phyloP scores from a whole-genome alignment of 1,140 invertebrate species.

The Drosophila lacertosa region DNA sequence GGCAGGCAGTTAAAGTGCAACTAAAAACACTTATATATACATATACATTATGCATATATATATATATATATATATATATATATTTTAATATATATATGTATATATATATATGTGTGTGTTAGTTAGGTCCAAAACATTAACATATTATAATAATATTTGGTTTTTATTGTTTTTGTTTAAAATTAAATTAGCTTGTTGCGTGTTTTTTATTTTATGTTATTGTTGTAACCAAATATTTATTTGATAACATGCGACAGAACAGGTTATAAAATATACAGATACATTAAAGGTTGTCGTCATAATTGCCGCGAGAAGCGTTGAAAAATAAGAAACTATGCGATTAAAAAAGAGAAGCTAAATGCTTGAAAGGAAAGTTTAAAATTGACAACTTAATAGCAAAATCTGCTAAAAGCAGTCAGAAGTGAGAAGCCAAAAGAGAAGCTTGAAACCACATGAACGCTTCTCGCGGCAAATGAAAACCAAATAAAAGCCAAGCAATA shows the following conservation, averaged over 20 bases:
- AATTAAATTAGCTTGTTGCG: slow-evolving; percentile 37
- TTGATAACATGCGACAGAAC: slow-evolving; percentile 22
- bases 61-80: slow-evolving; percentile 31
- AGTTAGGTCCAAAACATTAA: slow-evolving; percentile 50
- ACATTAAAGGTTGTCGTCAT: background rate
- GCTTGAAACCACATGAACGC: background rate
- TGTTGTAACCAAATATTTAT: slow-evolving; percentile 35
- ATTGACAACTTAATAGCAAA: too few species aligned
- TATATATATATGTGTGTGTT: slow-evolving; percentile 31
- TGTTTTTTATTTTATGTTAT: slow-evolving; percentile 31
- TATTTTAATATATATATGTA: slow-evolving; percentile 38
- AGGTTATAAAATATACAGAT: slow-evolving; percentile 26
- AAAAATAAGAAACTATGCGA: background rate
- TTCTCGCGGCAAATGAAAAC: slow-evolving; percentile 3
- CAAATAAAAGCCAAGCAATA: slow-evolving; percentile 43
- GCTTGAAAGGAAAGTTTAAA: too few species aligned
- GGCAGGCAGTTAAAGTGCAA: slow-evolving; percentile 49
- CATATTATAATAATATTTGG: slow-evolving; percentile 27
- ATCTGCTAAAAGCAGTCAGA: slow-evolving; percentile 13
- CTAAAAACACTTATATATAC: slow-evolving; percentile 41
- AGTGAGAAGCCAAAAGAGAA: slow-evolving; percentile 6
- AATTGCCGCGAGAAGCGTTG: slow-evolving; percentile 5
- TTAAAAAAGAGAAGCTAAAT: background rate
- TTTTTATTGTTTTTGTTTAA: slow-evolving; percentile 39
- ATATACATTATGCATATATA: too few species aligned